phyloP scores from a whole-genome alignment of 1,140 invertebrate species.

The Sweltsa coloradensis region DNA sequence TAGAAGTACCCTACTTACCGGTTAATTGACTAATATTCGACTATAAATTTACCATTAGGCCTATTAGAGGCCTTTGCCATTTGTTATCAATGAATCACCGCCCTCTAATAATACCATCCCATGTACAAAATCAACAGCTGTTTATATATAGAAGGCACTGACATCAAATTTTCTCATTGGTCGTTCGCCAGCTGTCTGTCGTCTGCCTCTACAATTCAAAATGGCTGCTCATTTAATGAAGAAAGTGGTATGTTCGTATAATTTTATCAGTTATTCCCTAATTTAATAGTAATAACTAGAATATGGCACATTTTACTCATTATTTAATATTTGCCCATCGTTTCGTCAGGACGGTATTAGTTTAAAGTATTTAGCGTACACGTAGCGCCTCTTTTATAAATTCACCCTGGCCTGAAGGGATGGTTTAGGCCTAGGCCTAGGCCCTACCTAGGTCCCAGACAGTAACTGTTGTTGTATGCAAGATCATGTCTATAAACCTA shows the following conservation, averaged over 20 bases:
- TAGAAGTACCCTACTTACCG: too few relatives aligned
- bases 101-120: too few relatives aligned
- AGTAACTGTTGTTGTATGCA: too few relatives aligned
- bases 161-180: too few relatives aligned
- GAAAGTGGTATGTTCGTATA: neutral
- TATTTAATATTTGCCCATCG: neutral
- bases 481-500: too few relatives aligned
- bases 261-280: neutral
- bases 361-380: neutral
- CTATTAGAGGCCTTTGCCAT: too few relatives aligned
- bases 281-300: neutral
- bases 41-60: too few relatives aligned
- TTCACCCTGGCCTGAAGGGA: neutral
- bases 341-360: neutral
- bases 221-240: slow-evolving; percentile 1
- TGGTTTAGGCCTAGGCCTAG: neutral
- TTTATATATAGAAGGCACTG: too few relatives aligned
- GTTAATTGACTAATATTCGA: too few relatives aligned
- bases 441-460: too few relatives aligned
- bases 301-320: neutral
- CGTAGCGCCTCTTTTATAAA: neutral
- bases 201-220: neutral
- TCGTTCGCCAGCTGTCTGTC: neutral
- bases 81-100: too few relatives aligned
- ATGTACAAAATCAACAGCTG: too few relatives aligned